Evolutionary conservation across 2,113 vertebrate genomes (phyloP).

Genomic region (Neopipo cinnamomea): DNA sequence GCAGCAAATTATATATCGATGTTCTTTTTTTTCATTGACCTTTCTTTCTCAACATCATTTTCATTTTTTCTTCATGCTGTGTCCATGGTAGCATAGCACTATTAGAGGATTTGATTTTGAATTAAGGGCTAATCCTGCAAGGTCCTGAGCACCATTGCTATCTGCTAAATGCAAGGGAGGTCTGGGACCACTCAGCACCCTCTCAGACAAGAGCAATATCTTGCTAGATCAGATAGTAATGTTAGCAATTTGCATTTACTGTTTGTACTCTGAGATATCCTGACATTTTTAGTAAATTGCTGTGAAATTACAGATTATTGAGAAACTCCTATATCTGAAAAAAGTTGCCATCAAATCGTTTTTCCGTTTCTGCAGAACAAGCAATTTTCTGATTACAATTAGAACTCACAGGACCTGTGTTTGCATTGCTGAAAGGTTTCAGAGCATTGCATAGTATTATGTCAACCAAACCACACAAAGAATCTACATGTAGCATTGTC

Average conservation of each 20-base stretch:
- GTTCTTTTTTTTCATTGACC: constrained; percentile 40
- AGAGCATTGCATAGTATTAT: not conserved
- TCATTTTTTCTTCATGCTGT: not conserved
- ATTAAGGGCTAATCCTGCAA: constrained; percentile 27
- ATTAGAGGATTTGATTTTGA: constrained; percentile 23
- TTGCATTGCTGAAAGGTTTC: constrained; percentile 37
- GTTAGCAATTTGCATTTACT: constrained; percentile 10
- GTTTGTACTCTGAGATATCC: not conserved
- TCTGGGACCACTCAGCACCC: not conserved
- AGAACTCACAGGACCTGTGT: not conserved
- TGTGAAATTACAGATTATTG: constrained; percentile 13
- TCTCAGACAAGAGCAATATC: not conserved
- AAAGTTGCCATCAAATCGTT: not conserved
- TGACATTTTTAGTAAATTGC: constrained; percentile 13
- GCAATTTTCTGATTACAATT: constrained; percentile 33
- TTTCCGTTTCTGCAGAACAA: constrained; percentile 7
- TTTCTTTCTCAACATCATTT: constrained; percentile 36
- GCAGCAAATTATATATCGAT: constrained; percentile 40
- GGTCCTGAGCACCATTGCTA: not conserved
- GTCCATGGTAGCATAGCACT: not conserved
- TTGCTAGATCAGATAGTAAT: not conserved
- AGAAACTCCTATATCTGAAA: not conserved
- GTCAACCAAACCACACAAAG: not conserved
- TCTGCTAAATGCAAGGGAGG: not conserved
- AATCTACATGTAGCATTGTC: not conserved